Evolutionary conservation across 2,113 vertebrate species (phyloP).

Genomic region (Crotalus helleri): DNA sequence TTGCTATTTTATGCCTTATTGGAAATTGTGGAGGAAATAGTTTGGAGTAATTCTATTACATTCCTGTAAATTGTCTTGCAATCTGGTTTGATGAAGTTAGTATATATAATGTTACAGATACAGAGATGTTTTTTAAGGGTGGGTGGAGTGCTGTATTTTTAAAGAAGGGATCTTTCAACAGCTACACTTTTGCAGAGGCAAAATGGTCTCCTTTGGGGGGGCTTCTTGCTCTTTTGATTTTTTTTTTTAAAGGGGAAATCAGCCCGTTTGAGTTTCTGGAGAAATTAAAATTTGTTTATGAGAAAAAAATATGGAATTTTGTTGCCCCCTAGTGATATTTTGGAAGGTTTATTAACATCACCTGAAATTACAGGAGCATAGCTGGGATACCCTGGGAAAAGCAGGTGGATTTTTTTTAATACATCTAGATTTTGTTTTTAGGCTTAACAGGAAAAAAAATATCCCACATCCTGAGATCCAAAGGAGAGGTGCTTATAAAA

Average conservation of each 20-base stretch:
- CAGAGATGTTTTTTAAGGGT: background rate
- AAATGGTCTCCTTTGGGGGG: background rate
- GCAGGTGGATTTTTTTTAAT: background rate
- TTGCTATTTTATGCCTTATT: background rate
- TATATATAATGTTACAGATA: background rate
- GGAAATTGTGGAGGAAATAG: background rate
- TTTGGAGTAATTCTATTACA: background rate
- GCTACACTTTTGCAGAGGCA: background rate
- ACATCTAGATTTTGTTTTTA: background rate
- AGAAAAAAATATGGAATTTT: background rate
- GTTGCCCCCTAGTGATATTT: background rate
- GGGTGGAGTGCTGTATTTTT: background rate
- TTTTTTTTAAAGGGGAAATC: background rate
- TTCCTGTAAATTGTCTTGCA: background rate
- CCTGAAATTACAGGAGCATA: background rate
- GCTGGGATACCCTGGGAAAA: background rate
- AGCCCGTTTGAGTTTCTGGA: background rate
- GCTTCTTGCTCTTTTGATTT: background rate
- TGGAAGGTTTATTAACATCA: background rate
- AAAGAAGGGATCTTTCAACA: background rate
- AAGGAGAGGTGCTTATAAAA: background rate
- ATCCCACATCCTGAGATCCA: background rate
- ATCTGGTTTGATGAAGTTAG: background rate
- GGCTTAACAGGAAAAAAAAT: background rate
- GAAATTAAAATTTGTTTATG: background rate